Base-by-base conservation (phyloP, 2,888 invertebrate species). In the Conchocele bisecta region DNA sequence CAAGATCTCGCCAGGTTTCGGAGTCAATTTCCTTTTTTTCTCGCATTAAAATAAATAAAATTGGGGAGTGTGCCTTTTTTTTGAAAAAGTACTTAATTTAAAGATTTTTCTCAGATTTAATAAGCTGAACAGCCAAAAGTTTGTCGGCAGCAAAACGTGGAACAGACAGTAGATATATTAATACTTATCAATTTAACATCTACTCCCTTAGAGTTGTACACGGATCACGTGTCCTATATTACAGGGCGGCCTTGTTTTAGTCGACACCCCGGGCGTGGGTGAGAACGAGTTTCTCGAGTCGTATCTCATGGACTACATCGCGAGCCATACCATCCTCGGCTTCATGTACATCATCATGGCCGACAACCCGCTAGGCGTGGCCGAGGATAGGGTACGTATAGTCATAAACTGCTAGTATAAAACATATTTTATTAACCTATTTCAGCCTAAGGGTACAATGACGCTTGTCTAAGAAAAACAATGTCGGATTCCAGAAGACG, bases 261-360 rank as follows among this genome's bases (percentile, higher is more conserved):
- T 89, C 3, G 88, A 89, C 63, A 88, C 87, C 0, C 89, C 89
- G 2, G 89, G 89, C 5, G 84, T 89, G 26, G 88, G 88, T 0
- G 89, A 89, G 53, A 86, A 85, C 50, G 84, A 85, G 17, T 74
- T 80, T 7, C 83, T 89, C 81, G 86, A 88, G 57, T 61, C 78
- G 13, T 76, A 84, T 24, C 77, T 88, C 6, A 75, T 82, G 72
- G 80, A 84, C 9, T 89, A 83, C 75, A 84, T 88, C 37, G 64
- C 71, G 5, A 61, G 65, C 22, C 81, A 85, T 48, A 77, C 80
- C n/a, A 85, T 85, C 26, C 79, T 85, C 22, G 88, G 84, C 15
- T 88, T 88, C 58, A 76, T 88, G 57, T 89, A 89, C 60, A 82
- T 88, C 46, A 86, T 89, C 53, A 88, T 86, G 73, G 84, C 86